Evolutionary conservation across 2,888 invertebrate species (phyloP), one percentile per base, ranked within the genome.

Genomic region (Acronicta psi): DNA sequence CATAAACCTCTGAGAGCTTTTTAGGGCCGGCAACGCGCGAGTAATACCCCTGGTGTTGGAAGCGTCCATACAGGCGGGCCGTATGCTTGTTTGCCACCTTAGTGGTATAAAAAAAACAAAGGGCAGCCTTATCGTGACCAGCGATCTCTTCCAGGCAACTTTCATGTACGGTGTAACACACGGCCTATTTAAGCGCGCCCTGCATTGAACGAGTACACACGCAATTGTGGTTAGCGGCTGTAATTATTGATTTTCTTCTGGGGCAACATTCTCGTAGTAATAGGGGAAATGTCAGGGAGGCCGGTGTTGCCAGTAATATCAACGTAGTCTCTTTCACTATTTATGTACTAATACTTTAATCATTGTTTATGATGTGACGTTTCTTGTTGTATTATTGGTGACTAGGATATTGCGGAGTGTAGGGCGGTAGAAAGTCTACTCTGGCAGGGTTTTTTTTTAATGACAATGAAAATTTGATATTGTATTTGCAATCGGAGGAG

Each of bases 171-270:
- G 81, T 84, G 81, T 81, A 56, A 81, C 6, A 17, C 42, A 18
- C 23, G 23, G 45, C 45, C 63, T 46, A 70, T 68, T 65, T 75
- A 73, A 79, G 70, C 75, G 74, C 74, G 79, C 75, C 75, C 77
- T 73, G 73, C 74, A 72, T 75, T 73, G 76, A 71, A 49, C 63
- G 66, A 69, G 66, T 71, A 75, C 77, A 79, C 77, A 71, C 75
- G 81, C 79, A 81, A 79, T 81, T 84, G 83, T 84, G 81, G 81
- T 78, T 74, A 76, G 74, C 67, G 63, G 69, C 71, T 70, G 79
- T 80, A 85, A 84, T 84, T 83, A 86, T 84, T 80, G 82, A 85
- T 82, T 83, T 83, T 82, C 83, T 81, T 82, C 80, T 80, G 69
- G 77, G 79, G 79, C 81, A 83, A 79, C 76, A 77, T 59, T 73